Evolutionary conservation across 2,797 vertebrate species (phyloP).

Genomic region (Poecilia picta): DNA sequence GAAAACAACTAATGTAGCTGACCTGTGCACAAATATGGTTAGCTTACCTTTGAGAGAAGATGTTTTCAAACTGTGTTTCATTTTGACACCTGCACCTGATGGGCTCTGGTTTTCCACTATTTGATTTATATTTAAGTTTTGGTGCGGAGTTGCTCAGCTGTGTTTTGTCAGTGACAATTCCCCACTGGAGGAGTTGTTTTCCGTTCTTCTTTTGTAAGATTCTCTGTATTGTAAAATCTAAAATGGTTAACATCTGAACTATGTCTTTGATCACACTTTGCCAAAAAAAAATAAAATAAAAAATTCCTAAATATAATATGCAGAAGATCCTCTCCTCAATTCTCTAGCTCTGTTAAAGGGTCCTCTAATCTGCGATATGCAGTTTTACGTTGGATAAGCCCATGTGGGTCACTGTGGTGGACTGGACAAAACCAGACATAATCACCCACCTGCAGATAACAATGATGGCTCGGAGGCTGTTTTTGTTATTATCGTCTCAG

Average conservation of each 20-base stretch:
- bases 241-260: not conserved
- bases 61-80: not conserved
- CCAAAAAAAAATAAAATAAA: constrained; percentile 7
- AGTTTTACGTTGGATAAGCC: constrained; percentile 35
- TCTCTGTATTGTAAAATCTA: not conserved
- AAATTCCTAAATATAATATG: constrained; percentile 36
- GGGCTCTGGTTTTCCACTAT: not conserved
- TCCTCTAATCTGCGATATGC: constrained; percentile 28
- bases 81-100: not conserved
- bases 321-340: not conserved
- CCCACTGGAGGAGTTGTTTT: not conserved
- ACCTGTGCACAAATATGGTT: not conserved
- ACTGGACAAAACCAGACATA: constrained; percentile 50
- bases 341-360: constrained; percentile 2
- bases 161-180: not conserved
- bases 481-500: constrained; percentile 69
- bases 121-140: not conserved
- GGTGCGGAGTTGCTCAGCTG: not conserved
- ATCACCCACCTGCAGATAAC: constrained; percentile 70
- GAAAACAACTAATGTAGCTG: not conserved
- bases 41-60: not conserved
- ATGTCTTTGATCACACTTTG: constrained; percentile 35
- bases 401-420: constrained; percentile 45
- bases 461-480: constrained; percentile 53
- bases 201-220: not conserved